Evolutionary conservation across 2,113 vertebrate genomes (phyloP), one percentile per base, ranked within the genome.

Genomic region (Pterocles burchelli): DNA sequence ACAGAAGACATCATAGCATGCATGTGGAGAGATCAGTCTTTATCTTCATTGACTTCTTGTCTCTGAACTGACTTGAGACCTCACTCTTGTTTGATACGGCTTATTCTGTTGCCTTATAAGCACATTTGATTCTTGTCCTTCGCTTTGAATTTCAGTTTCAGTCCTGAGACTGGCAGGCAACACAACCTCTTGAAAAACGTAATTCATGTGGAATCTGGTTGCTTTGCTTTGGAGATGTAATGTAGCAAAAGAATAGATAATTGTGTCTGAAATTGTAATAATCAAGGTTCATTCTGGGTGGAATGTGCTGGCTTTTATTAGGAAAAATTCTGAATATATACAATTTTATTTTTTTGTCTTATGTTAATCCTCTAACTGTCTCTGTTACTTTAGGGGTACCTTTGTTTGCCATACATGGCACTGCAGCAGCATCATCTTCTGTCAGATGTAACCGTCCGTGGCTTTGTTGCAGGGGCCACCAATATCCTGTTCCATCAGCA

Each of bases 401-500:
- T 99, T 82, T 99, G 99, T 66, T 97, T 99, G 96, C 99, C 99
- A 2, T 99, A 99, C 94, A 99, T 99, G 99, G 99, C 99, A 0
- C 95, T 99, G 97, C 99, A 99, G 98, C 99, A 99, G 97, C 99
- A 99, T 93, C 99, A 99, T 73, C 99, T 99, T 63, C 98, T 99
- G 57, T 99, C 99, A 2, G 99, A 99, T 51, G 98, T 99, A 52
- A 97, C 98, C 0, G 98, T 99, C 29, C 98, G 99, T 0, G 99
- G 99, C 91, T 99, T 99, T 54, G 99, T 99, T 31, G 99, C 99
- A 0, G 99, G 99, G 89, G 99, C 99, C 6, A 99, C 99, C 95
- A 99, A 99, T 93, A 98, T 99, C 97, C 98, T 99, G 70, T 99
- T 99, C 95, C 98, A 98, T 8, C 99, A 99, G 98, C 99, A 99